Evolutionary conservation across 2,888 invertebrate genomes (phyloP).

Genomic region (Dolichomitus sp.): DNA sequence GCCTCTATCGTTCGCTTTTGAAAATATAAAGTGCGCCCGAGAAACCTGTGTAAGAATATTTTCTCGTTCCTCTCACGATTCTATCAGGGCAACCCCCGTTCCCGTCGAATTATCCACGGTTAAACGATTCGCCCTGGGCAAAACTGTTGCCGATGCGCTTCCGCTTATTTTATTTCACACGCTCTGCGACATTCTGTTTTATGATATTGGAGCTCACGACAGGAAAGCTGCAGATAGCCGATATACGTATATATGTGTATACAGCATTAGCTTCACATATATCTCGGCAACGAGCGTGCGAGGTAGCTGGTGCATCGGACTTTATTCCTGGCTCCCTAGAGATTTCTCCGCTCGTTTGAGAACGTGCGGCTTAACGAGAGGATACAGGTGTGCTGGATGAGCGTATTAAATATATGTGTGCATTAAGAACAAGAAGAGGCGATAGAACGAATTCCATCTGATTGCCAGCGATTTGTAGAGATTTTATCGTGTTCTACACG

Average conservation of each 20-base stretch:
- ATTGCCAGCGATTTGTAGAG: slow-evolving; percentile 18
- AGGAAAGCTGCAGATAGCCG: slow-evolving; percentile 6
- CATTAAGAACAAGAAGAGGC: slow-evolving; percentile 11
- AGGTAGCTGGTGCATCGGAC: slow-evolving; percentile 29
- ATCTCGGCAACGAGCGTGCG: slow-evolving; percentile 31
- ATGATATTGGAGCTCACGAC: slow-evolving; percentile 22
- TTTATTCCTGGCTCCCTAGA: slow-evolving; percentile 30
- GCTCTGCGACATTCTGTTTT: slow-evolving; percentile 6
- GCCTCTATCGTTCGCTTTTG: slow-evolving; percentile 28
- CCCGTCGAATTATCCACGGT: slow-evolving; percentile 45
- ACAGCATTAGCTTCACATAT: not conserved
- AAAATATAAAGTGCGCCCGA: not conserved
- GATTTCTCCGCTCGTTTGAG: slow-evolving; percentile 41
- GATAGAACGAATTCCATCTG: slow-evolving; percentile 35
- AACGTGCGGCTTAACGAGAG: slow-evolving; percentile 53
- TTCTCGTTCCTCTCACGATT: slow-evolving; percentile 37
- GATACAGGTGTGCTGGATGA: slow-evolving; percentile 56
- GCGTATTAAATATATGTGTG: slow-evolving; percentile 49
- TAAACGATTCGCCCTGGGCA: slow-evolving; percentile 41
- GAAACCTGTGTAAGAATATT: slow-evolving; percentile 9
- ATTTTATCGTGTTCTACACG: slow-evolving; percentile 29
- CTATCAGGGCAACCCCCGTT: slow-evolving; percentile 24
- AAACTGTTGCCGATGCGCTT: slow-evolving; percentile 28
- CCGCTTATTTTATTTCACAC: slow-evolving; percentile 27
- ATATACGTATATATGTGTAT: slow-evolving; percentile 6